phyloP scores from a whole-genome alignment of 2,113 vertebrate genomes.

The Asarcornis scutulata region DNA sequence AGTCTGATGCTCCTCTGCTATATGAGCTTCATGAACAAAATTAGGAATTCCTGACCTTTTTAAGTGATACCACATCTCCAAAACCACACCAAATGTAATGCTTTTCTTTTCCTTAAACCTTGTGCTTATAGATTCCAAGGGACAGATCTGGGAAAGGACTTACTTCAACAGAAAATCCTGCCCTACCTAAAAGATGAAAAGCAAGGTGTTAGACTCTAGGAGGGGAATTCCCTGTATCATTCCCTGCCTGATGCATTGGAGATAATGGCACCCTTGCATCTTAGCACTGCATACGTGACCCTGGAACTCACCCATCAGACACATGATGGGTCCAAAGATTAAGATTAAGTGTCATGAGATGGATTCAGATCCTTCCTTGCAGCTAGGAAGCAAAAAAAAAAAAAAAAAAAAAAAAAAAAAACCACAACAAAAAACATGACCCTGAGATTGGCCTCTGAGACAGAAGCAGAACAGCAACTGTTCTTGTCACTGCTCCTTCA shows the following conservation, averaged over 20 bases:
- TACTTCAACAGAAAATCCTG: neutral
- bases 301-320: neutral
- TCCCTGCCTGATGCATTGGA: neutral
- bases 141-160: neutral
- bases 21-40: neutral
- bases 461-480: neutral
- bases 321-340: accelerated
- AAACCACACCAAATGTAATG: neutral
- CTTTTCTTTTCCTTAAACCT: neutral
- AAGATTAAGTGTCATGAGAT: neutral
- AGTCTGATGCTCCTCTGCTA: neutral
- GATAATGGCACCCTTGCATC: neutral
- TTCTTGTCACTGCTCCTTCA: neutral
- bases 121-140: neutral
- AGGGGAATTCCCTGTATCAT: neutral
- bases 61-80: neutral
- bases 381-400: neutral
- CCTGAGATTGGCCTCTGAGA: neutral
- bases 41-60: neutral
- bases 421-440: neutral
- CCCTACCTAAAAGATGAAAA: neutral
- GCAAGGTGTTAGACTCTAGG: neutral
- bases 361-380: neutral
- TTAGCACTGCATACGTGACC: accelerated
- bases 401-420: neutral